Conservation (phyloP, 2,797 vertebrate genomes). For the Delichon dasypus region DNA sequence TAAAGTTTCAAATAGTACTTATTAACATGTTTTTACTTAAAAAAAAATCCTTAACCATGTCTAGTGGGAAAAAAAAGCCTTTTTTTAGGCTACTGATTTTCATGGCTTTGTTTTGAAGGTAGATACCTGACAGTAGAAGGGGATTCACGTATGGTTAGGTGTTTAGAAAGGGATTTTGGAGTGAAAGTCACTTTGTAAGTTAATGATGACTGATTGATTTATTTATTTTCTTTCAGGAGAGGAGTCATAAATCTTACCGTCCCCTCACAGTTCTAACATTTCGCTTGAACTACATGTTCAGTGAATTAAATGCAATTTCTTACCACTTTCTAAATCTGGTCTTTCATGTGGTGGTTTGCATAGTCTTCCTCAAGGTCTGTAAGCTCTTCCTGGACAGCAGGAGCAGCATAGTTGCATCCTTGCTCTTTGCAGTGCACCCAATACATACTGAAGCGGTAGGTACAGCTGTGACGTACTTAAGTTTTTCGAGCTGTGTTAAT, state of each 20-base stretch:
- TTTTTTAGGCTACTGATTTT: neutral
- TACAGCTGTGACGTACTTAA: slow-evolving; percentile 33
- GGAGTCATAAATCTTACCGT: slow-evolving; percentile 97
- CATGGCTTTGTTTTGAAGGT: neutral
- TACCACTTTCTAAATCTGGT: slow-evolving; percentile 93
- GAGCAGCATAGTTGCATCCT: slow-evolving; percentile 85
- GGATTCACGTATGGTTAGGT: neutral
- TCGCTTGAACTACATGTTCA: slow-evolving; percentile 94
- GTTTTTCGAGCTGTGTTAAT: neutral
- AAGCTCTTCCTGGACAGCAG: slow-evolving; percentile 87
- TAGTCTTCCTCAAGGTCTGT: slow-evolving; percentile 93
- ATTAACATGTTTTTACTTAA: neutral
- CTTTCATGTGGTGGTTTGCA: slow-evolving; percentile 87
- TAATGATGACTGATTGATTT: neutral
- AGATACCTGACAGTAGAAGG: neutral
- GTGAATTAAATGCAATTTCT: slow-evolving; percentile 89
- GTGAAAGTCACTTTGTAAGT: neutral
- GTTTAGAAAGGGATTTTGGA: neutral
- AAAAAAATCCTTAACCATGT: neutral
- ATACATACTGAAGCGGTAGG: slow-evolving; percentile 97
- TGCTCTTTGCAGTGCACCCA: slow-evolving; percentile 96
- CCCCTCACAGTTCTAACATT: slow-evolving; percentile 97
- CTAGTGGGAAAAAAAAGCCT: neutral
- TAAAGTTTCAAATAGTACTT: neutral
- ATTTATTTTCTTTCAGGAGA: slow-evolving; percentile 81